Evolutionary conservation across 2,888 invertebrate species (phyloP).

Genomic region (Drosophila kuntzei): DNA sequence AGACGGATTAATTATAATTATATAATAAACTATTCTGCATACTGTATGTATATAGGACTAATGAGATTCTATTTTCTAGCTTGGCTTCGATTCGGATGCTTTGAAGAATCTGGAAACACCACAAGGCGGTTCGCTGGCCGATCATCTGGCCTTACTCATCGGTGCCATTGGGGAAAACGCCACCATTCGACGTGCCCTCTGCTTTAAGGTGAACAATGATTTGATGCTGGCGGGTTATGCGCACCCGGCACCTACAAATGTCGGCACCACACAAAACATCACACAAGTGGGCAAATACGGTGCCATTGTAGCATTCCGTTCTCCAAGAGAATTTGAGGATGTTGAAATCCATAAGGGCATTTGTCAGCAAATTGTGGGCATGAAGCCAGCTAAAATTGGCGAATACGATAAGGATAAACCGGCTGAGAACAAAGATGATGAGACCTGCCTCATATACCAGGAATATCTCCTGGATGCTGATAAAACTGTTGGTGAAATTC

Average conservation of each 20-base stretch:
- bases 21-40: no score
- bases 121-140: conserved; percentile 91
- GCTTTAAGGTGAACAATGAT: conserved; percentile 88
- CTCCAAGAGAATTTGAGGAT: conserved; percentile 84
- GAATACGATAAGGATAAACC: conserved; percentile 88
- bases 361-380: conserved; percentile 97
- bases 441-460: conserved; percentile 93
- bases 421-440: conserved; percentile 89
- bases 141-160: conserved; percentile 93
- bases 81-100: conserved; percentile 88
- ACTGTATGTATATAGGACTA: background rate
- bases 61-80: conserved; percentile 45
- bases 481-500: conserved; percentile 90
- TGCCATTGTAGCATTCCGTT: conserved; percentile 91
- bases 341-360: conserved; percentile 89
- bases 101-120: conserved; percentile 88
- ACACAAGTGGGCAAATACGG: conserved; percentile 93
- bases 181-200: conserved; percentile 91
- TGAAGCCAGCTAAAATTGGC: conserved; percentile 92
- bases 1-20: no score
- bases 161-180: conserved; percentile 97
- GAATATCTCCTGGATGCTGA: conserved; percentile 93
- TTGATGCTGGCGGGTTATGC: conserved; percentile 89
- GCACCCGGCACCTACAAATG: conserved; percentile 89
- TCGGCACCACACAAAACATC: conserved; percentile 79